Evolutionary conservation across 2,888 invertebrate species (phyloP), one percentile per base, ranked within the genome.

Genomic region (Candidula unifasciata): DNA sequence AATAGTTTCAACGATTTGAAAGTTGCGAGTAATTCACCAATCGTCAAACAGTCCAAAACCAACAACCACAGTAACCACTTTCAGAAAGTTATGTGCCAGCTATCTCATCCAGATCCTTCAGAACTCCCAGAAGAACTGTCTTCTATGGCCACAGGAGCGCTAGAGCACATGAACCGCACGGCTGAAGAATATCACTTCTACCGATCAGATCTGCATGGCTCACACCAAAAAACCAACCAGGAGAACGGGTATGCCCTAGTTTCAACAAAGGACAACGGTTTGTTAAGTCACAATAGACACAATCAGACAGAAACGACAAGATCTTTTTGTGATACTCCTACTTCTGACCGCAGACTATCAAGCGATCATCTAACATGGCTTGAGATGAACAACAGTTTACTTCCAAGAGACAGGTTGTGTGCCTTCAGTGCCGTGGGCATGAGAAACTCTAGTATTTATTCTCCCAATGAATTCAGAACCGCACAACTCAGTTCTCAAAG

Each of bases 371-470:
- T 76, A 2, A 30, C 21, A 2, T 69, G 68, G 77, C 8, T 73
- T 27, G 66, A 71, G 27, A 52, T 74, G 66, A 13, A 24, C 69
- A 82, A 69, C 57, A 52, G 44, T 37, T 10, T 44, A 21, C 33
- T 71, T 2, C 27, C 73, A 16, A 69, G 73, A 69, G 83, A 83
- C 79, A 78, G 78, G 71, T 21, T 71, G 57, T 71, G 79, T 52
- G 78, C 78, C 10, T 83, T 83, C 37, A 78, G 78, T 44, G 27
- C 78, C 1, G 64, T 83, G 1, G 79, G 83, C 60, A 54, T 37
- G 18, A 54, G 71, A 10, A 44, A 66, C 3, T 71, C 68, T 44
- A 68, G 54, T 30, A 37, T 79, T 16, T 79, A 79, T 27, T 57
- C 78, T 3, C 83, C 83, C 3, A 30, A 60, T 27, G 77, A 77